A percentile compares a stretch with the other conserved stretches of the same genome.
phyloP scores from a whole-genome alignment of 2,113 vertebrate species.

The Calypte anna region DNA sequence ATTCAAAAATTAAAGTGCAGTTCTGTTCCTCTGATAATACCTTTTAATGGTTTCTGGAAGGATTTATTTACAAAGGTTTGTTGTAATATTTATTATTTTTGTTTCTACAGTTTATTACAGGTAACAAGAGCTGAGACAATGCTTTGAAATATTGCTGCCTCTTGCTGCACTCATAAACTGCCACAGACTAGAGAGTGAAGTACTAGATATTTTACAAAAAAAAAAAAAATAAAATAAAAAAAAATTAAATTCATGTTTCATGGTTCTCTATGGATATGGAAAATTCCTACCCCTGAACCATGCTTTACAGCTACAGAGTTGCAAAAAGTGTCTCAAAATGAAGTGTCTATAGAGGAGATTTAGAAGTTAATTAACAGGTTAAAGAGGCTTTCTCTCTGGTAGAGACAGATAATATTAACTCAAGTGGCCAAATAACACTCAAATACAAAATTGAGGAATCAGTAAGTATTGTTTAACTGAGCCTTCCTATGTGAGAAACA shows the following conservation, averaged over 20 bases:
- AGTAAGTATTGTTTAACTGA: neutral
- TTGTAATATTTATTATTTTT: constrained; percentile 23
- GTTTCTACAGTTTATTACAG: constrained; percentile 22
- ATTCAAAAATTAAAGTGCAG: neutral
- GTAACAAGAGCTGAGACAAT: constrained; percentile 8
- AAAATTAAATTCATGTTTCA: neutral
- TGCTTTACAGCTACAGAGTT: neutral
- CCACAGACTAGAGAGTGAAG: neutral
- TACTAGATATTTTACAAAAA: neutral
- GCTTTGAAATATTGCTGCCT: neutral
- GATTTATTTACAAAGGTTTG: constrained; percentile 6
- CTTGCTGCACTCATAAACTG: neutral
- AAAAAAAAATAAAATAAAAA: neutral
- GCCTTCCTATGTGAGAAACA: neutral
- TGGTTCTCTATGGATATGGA: neutral
- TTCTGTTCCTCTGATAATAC: neutral
- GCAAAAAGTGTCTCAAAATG: neutral
- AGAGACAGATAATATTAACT: neutral
- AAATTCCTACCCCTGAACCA: neutral
- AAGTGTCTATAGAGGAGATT: neutral
- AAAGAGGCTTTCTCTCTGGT: neutral
- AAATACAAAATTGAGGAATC: neutral
- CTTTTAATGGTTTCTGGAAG: neutral
- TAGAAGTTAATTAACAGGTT: neutral
- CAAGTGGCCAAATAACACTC: neutral